Conservation (phyloP, 2,888 invertebrate genomes). For the Scelioninae gen. 1 region DNA sequence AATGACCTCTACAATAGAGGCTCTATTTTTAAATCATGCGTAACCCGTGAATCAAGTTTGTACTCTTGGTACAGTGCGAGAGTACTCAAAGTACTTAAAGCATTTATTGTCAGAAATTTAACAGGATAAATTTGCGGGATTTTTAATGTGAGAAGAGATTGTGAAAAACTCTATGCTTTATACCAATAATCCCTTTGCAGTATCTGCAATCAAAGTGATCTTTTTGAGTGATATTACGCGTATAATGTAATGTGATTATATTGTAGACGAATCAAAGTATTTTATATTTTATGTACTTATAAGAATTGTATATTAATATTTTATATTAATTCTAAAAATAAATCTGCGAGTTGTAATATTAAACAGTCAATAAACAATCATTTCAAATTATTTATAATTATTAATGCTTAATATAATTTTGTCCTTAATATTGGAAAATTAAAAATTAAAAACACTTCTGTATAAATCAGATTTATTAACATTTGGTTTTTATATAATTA, state of each 20-base stretch:
- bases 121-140: constrained; percentile 27
- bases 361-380: no score
- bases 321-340: constrained; percentile 24
- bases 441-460: no score
- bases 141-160: background rate
- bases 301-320: constrained; percentile 50
- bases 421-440: no score
- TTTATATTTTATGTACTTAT: constrained; percentile 64
- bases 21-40: background rate
- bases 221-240: constrained; percentile 64
- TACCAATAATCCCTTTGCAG: constrained; percentile 40
- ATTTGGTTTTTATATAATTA: no score
- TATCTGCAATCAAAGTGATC: constrained; percentile 60
- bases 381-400: no score
- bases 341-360: background rate
- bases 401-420: no score
- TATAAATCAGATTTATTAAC: no score
- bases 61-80: constrained; percentile 27
- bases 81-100: constrained; percentile 60
- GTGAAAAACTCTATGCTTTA: constrained; percentile 28
- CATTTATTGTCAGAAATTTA: constrained; percentile 40
- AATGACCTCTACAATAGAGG: no score
- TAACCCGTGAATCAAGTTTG: constrained; percentile 6
- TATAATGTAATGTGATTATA: constrained; percentile 47
- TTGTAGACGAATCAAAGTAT: constrained; percentile 41